Base-by-base conservation (phyloP, 2,797 vertebrate genomes). In the Enteromius afrohamiltoni region DNA sequence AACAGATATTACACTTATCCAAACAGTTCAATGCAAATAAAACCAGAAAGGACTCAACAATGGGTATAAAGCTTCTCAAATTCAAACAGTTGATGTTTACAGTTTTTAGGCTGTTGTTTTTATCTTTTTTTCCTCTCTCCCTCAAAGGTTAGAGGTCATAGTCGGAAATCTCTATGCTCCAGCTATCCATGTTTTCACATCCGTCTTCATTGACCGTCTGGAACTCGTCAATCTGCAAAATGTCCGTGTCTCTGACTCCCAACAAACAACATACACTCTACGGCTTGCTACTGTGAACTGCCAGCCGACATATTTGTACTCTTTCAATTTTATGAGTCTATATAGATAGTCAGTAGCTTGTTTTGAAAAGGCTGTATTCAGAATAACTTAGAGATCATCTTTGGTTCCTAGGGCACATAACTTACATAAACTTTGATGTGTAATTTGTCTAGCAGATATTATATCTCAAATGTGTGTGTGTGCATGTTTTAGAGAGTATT, bases 191-290 rank as follows among this genome's bases (percentile, higher is more conserved):
- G 85, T 91, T 86, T 89, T 92, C 84, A 85, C 91, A 94, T 93
- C 90, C 85, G 74, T 93, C 92, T 93, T 94, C 90, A 93, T 94
- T 92, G 92, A 90, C 90, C 82, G 90, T 91, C 91, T 93, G 90
- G 93, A 93, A 93, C 88, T 90, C 90, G 90, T 95, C 93, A 93
- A 89, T 85, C 86, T 80, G 73, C 83, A 85, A 47, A 71, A 76
- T 29, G 49, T 80, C 5, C 8, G 16, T 11, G 14, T 75, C 23
- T 47, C 29, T 29, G 13, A 78, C 51, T 78, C 78, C 64, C 45
- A 81, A 13, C 55, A 69, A 53, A 45, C 58, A 65, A 86, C 75
- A 73, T 26, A 29, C 69, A 49, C 70, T 76, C 68, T 67, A 65
- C 37, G 74, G 78, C 64, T 58, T n/a, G 47, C 49, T 58, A 83